Evolutionary conservation across 2,797 vertebrate species (phyloP), one percentile per base, ranked within the genome.

Genomic region (Xenopus petersii): DNA sequence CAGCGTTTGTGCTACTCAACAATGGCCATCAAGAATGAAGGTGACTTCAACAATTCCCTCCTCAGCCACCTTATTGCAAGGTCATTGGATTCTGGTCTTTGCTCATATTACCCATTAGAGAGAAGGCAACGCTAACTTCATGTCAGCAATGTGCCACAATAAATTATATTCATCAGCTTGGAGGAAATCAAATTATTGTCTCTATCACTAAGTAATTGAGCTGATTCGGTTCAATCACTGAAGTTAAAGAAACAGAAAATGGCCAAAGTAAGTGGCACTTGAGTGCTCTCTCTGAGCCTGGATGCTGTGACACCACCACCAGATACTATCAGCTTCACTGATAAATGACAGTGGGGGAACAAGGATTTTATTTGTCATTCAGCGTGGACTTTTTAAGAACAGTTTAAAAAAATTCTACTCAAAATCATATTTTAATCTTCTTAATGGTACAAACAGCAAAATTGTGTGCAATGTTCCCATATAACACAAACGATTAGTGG

Each of bases 211-310:
- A 58, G 66, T 79, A 79, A 79, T 65, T 73, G 71, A 79, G 59
- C 60, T 73, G 71, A 79, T 79, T 79, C 66, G 56, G 71, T 79
- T 79, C 71, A 70, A 79, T 79, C 76, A 70, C 49, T 46, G 54
- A 36, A 78, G 75, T 70, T 58, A 69, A 69, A 68, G 67, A 63
- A 24, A 79, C 60, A 64, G 51, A 61, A 61, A 66, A 67, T 70
- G 42, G 61, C 56, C 26, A 71, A 79, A 73, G 63, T 51, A 79
- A 79, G 66, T 60, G 76, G 48, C 71, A 69, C 76, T 78, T 69
- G 60, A 65, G 49, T 16, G 48, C 63, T 61, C 63, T 65, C 71
- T 71, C 60, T 36, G 63, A 54, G 63, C 51, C 54, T 36, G 17
- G 54, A 64, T 49, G 21, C 46, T 49, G 24, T 42, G 48, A 71